Conservation (phyloP, 2,113 vertebrate species). For the Psilopsiagon aurifrons region DNA sequence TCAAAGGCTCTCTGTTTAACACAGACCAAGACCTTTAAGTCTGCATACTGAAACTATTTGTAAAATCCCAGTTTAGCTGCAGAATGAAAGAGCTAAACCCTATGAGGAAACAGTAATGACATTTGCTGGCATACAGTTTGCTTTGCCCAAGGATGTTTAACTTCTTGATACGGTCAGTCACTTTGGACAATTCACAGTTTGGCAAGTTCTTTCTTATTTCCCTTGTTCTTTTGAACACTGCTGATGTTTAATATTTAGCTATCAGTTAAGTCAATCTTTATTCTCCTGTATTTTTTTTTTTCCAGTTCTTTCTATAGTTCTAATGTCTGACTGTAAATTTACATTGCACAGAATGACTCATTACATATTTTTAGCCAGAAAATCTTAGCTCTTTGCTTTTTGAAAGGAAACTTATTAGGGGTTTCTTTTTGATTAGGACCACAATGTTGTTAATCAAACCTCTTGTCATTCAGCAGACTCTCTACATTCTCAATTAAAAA, state of each 20-base stretch:
- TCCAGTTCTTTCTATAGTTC: neutral
- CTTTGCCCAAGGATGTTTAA: slow-evolving; percentile 58
- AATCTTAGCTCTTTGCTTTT: neutral
- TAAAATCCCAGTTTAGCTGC: neutral
- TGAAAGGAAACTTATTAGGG: neutral
- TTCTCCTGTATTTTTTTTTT: slow-evolving; percentile 1
- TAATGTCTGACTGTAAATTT: neutral
- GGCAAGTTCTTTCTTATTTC: neutral
- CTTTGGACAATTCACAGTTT: neutral
- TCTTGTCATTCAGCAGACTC: neutral
- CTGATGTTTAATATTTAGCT: slow-evolving; percentile 2
- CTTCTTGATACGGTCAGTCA: slow-evolving; percentile 44
- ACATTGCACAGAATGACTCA: neutral
- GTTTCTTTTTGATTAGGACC: neutral
- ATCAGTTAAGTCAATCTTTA: neutral
- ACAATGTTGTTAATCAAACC: neutral
- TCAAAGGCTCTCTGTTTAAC: neutral
- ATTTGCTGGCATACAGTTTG: slow-evolving; percentile 48
- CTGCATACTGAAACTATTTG: neutral
- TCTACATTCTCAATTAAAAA: neutral
- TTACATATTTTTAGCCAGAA: neutral
- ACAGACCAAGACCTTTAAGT: neutral
- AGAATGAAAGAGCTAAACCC: slow-evolving; percentile 14
- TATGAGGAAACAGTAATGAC: slow-evolving; percentile 38
- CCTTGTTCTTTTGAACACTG: neutral